Conservation (phyloP, 2,113 vertebrate genomes). For the Nothobranchius furzeri region DNA sequence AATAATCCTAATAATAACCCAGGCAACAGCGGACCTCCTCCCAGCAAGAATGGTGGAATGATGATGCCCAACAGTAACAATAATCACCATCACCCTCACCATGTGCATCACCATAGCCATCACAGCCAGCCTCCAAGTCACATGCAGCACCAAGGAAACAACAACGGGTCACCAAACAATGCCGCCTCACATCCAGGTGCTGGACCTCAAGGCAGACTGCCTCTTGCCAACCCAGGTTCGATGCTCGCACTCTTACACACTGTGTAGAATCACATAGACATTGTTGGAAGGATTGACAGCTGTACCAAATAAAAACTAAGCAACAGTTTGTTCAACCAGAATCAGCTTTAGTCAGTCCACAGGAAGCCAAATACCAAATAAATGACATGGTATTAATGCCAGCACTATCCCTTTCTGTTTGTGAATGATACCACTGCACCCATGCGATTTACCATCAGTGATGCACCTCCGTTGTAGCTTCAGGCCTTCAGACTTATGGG, state of each 20-base stretch:
- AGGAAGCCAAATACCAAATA: neutral
- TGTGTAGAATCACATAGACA: too few species aligned
- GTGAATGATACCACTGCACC: slow-evolving; percentile 51
- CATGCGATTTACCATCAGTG: slow-evolving; percentile 41
- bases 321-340: too few species aligned
- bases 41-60: slow-evolving; percentile 79
- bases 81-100: slow-evolving; percentile 69
- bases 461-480: slow-evolving; percentile 6
- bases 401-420: neutral
- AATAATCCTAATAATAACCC: slow-evolving; percentile 87
- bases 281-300: neutral
- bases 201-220: slow-evolving; percentile 85
- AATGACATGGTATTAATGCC: too few species aligned
- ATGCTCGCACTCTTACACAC: neutral
- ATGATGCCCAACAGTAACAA: slow-evolving; percentile 69
- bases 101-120: slow-evolving; percentile 75
- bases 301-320: neutral
- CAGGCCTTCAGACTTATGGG: too few species aligned
- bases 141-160: slow-evolving; percentile 83
- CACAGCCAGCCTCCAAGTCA: slow-evolving; percentile 76
- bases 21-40: slow-evolving; percentile 85
- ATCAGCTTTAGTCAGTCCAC: too few species aligned
- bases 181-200: slow-evolving; percentile 84
- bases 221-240: slow-evolving; percentile 87
- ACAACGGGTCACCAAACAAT: slow-evolving; percentile 82